Percentiles rank a stretch among this genome's conserved stretches.
Conservation (phyloP, 2,113 vertebrate genomes). For the Hippocampus comes region DNA sequence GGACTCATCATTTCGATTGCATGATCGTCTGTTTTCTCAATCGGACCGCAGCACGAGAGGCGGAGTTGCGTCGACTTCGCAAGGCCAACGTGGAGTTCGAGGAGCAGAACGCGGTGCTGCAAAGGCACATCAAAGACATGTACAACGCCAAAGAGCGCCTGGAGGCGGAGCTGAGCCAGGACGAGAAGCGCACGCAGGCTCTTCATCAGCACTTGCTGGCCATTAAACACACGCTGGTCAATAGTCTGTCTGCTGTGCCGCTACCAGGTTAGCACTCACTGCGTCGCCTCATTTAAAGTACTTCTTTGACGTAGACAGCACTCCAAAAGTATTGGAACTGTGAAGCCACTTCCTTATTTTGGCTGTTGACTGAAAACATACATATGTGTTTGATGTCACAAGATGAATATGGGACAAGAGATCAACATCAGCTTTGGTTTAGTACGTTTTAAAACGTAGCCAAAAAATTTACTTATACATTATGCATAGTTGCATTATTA, state of each 20-base stretch:
- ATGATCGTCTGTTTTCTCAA: not conserved
- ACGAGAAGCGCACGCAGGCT: constrained; percentile 87
- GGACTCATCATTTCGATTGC: not conserved
- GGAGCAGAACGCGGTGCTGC: constrained; percentile 92
- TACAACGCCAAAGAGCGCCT: constrained; percentile 91
- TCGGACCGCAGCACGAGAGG: constrained; percentile 80
- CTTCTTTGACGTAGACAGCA: too few relatives aligned
- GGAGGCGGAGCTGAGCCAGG: constrained; percentile 90
- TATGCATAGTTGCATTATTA: too few relatives aligned
- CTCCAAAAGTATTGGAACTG: too few relatives aligned
- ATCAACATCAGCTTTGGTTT: too few relatives aligned
- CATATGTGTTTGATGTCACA: too few relatives aligned
- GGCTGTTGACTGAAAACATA: too few relatives aligned
- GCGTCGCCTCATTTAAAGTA: not conserved
- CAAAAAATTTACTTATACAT: too few relatives aligned
- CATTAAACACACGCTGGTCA: constrained; percentile 85
- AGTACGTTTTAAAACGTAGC: too few relatives aligned
- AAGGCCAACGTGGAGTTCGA: constrained; percentile 96
- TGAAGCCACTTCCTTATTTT: too few relatives aligned
- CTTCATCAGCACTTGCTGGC: constrained; percentile 89
- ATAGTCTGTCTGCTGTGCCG: constrained; percentile 86
- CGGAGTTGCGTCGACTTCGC: constrained; percentile 88
- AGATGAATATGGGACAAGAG: too few relatives aligned
- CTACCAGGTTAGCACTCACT: constrained; percentile 79
- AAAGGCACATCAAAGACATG: constrained; percentile 95